A percentile compares a stretch with the other conserved stretches of the same genome.
These are phyloP conservation scores for Coptodon rendalli DNA, from an alignment of 2,113 vertebrate genomes.

Conservation along the genomic window DNA sequence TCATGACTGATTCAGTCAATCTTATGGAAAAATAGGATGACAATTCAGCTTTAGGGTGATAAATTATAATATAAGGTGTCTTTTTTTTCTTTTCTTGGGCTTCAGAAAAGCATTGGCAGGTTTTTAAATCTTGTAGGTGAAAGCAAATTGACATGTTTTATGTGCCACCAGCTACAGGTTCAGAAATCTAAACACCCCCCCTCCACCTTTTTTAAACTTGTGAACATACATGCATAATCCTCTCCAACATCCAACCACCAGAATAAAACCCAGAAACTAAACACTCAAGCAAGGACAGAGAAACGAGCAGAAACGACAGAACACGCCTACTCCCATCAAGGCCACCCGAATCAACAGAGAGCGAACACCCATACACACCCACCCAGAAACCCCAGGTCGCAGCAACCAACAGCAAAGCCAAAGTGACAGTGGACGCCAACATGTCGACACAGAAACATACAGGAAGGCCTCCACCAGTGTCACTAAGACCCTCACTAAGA, in stretches of 20 bases:
- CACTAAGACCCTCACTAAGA: no score
- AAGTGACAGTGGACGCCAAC: neutral
- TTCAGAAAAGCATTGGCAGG: neutral
- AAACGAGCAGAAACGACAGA: neutral
- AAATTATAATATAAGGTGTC: neutral
- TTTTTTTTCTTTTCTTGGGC: neutral
- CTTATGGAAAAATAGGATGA: neutral
- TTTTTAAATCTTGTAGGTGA: neutral
- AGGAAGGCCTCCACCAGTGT: neutral
- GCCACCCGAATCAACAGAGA: neutral
- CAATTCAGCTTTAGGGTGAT: neutral
- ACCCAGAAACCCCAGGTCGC: neutral
- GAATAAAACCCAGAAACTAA: neutral
- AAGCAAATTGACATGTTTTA: neutral
- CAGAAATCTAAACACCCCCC: neutral
- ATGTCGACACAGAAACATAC: neutral
- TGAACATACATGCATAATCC: neutral
- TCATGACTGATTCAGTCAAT: neutral
- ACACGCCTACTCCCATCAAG: neutral
- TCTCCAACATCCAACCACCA: neutral
- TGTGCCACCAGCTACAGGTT: neutral
- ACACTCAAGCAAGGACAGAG: neutral
- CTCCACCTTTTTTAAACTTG: neutral
- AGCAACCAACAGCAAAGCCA: neutral
- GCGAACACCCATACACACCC: neutral